These are phyloP conservation scores for Arbacia lixula DNA, from an alignment of 53 echinoderm and acorn worm genomes.

Conservation along the genomic window DNA sequence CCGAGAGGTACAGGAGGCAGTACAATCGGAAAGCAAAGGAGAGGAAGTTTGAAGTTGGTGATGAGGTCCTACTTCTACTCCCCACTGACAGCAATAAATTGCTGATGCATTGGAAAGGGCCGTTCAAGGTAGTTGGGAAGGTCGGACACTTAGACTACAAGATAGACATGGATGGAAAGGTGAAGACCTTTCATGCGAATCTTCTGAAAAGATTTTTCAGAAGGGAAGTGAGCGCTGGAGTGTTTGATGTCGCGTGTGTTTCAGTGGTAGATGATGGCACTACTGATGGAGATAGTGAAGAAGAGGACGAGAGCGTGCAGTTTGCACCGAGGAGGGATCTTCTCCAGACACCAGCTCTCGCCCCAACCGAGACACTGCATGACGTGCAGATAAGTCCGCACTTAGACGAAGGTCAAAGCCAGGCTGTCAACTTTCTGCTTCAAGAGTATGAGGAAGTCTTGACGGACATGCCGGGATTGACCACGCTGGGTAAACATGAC, in stretches of 20 bases:
- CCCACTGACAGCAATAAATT: slow-evolving; percentile 38
- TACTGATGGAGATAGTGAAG: background rate
- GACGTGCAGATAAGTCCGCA: background rate
- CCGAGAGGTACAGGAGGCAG: background rate
- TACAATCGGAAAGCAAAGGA: slow-evolving; percentile 22
- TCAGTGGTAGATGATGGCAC: background rate
- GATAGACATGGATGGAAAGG: slow-evolving; percentile 17
- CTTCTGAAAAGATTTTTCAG: slow-evolving; percentile 37
- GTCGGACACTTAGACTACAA: background rate
- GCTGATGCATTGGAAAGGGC: too few relatives aligned
- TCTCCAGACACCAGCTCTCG: background rate
- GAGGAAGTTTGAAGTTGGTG: slow-evolving; percentile 38
- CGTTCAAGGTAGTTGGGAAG: slow-evolving; percentile 3
- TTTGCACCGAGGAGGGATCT: too few relatives aligned
- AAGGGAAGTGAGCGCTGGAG: background rate
- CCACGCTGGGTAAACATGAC: slow-evolving; percentile 49
- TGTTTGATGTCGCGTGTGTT: background rate
- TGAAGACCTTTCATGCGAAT: slow-evolving; percentile 25
- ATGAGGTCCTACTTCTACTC: slow-evolving; percentile 43
- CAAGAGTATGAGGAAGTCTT: slow-evolving; percentile 47
- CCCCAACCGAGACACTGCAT: background rate
- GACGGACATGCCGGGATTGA: slow-evolving; percentile 62
- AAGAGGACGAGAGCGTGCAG: background rate
- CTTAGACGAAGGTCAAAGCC: background rate
- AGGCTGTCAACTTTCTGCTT: background rate